Conservation (phyloP, 2,888 invertebrate genomes). For the Cinara cedri region DNA sequence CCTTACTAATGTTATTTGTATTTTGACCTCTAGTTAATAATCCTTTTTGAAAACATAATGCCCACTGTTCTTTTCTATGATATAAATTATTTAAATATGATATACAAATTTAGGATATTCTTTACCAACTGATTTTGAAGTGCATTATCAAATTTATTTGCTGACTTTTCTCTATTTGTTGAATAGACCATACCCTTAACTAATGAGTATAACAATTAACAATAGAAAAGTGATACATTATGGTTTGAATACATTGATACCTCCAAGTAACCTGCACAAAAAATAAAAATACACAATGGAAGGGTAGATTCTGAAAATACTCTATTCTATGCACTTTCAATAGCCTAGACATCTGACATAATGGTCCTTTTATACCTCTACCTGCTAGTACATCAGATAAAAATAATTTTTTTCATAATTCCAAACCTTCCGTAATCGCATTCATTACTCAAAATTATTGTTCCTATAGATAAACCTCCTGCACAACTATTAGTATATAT, state of each 20-base stretch:
- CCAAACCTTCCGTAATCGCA: constrained; percentile 27
- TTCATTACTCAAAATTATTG: constrained; percentile 38
- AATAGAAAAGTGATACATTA: constrained; percentile 18
- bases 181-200: constrained; percentile 44
- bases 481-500: constrained; percentile 44
- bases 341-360: constrained; percentile 58
- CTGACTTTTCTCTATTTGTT: constrained; percentile 8
- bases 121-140: too few species aligned
- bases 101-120: constrained; percentile 10
- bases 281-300: constrained; percentile 58
- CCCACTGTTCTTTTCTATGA: constrained; percentile 47
- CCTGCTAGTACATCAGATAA: neutral
- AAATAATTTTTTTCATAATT: constrained; percentile 9
- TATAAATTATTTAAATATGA: constrained; percentile 29
- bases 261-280: constrained; percentile 58
- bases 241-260: constrained; percentile 55
- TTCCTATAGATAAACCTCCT: constrained; percentile 45
- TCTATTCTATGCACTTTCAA: constrained; percentile 54
- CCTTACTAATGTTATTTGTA: constrained; percentile 30
- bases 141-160: too few species aligned
- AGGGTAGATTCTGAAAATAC: constrained; percentile 53
- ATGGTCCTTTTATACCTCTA: constrained; percentile 56
- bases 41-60: constrained; percentile 21
- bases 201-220: constrained; percentile 30
- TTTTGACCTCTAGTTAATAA: constrained; percentile 4